Percentiles rank a stretch among this genome's conserved stretches.
These are phyloP conservation scores for Calidris pygmaea DNA, from an alignment of 2,113 vertebrate genomes.

Conservation along the genomic window DNA sequence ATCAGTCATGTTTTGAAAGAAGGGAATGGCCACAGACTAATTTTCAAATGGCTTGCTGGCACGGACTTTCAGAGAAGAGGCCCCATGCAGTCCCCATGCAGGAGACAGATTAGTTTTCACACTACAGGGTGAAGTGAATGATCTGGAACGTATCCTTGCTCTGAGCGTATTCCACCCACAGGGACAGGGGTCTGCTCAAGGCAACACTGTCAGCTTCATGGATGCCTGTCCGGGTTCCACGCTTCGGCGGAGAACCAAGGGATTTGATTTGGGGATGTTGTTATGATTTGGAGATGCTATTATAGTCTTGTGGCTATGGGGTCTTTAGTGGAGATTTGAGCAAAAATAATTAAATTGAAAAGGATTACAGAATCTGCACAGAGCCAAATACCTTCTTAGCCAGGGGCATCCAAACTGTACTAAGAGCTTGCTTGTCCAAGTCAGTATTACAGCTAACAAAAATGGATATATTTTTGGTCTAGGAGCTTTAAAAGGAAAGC, in stretches of 20 bases:
- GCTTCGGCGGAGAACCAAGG: background rate
- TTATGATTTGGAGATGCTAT: background rate
- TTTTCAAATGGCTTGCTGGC: background rate
- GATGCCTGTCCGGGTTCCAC: background rate
- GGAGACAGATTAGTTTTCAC: background rate
- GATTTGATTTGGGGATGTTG: background rate
- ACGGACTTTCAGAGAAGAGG: background rate
- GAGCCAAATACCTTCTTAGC: background rate
- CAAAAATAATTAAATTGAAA: constrained; percentile 13
- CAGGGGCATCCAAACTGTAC: background rate
- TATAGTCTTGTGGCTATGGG: background rate
- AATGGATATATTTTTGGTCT: constrained; percentile 25
- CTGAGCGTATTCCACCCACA: background rate
- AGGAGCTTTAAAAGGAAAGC: constrained; percentile 30
- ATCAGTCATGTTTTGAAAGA: background rate
- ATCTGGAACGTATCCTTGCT: background rate
- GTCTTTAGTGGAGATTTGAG: background rate
- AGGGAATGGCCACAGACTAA: background rate
- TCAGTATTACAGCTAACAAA: background rate
- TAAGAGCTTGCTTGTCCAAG: background rate
- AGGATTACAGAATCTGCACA: background rate
- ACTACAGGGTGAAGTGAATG: background rate
- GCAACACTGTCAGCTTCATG: background rate
- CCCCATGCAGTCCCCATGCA: background rate
- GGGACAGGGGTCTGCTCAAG: background rate